Evolutionary conservation across 2,888 invertebrate genomes (phyloP), one percentile per base, ranked within the genome.

Genomic region (Napeogenes sylphis): DNA sequence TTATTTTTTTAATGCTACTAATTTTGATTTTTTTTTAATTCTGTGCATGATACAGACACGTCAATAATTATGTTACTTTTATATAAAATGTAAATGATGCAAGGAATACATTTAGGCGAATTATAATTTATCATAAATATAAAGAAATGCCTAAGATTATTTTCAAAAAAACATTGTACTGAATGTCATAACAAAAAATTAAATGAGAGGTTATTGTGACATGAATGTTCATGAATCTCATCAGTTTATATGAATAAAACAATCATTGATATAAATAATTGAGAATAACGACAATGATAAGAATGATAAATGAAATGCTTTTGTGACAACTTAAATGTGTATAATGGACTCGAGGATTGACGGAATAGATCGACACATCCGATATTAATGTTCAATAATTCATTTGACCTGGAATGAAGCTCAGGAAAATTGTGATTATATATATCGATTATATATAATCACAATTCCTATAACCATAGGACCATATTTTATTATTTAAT

Each of bases 351-450:
- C 33, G 56, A 55, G 56, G 58, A 58, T 63, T 51, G 56, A 63
- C 51, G 35, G 59, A 46, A 14, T 30, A 47, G 61, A 63, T 61
- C 21, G 59, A 57, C 61, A 47, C 35, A 57, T 45, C 53, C 55
- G 45, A 58, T 61, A 56, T 45, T 32, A 56, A 61, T 61, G 61
- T 66, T 66, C 38, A 64, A 66, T 64, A 66, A 66, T 61, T 66
- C 61, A 61, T 66, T 66, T 66, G 66, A 64, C 66, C 64, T 64
- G 59, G 61, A 61, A 64, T 42, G 45, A 53, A 10, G 14, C 61
- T 61, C 53, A 63, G 56, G 58, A 56, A 63, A 55, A 61, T 59
- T 45, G 59, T 46, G 47, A 59, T 56, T 46, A 35, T 56, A 59
- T 42, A 61, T 46, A 63, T 59, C 8, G 51, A 51, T 30, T 30